Conservation (phyloP, 92 coral and sea anemone genomes). For the Zoanthus sansibaricus region DNA sequence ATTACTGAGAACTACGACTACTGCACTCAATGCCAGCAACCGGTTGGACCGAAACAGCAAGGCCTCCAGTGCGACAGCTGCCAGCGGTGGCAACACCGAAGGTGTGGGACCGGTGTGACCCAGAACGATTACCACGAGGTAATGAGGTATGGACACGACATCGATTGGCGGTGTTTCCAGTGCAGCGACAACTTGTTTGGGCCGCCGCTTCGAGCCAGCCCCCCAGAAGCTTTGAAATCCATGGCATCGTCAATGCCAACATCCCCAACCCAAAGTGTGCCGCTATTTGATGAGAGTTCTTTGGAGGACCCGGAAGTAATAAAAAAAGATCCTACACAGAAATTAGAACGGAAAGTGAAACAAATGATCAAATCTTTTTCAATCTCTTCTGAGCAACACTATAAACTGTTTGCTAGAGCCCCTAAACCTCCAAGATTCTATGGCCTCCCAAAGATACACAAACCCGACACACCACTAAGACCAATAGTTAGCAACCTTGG, state of each 20-base stretch:
- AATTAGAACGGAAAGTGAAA: too few species aligned
- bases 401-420: too few species aligned
- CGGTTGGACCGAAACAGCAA: not conserved
- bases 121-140: conserved; percentile 24
- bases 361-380: too few species aligned
- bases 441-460: too few species aligned
- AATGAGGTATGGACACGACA: conserved; percentile 31
- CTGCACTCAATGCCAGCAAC: not conserved
- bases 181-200: conserved; percentile 24
- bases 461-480: too few species aligned
- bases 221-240: not conserved
- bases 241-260: not conserved
- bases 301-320: not conserved
- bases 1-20: not conserved
- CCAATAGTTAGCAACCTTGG: too few species aligned
- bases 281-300: too few species aligned
- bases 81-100: conserved; percentile 26
- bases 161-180: conserved; percentile 32
- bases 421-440: too few species aligned
- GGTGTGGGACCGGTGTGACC: conserved; percentile 36
- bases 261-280: not conserved
- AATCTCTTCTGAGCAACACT: too few species aligned
- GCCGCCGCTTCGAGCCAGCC: conserved; percentile 14
- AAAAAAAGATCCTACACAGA: too few species aligned
- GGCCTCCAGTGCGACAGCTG: conserved; percentile 45